These are phyloP conservation scores for Scopus umbretta DNA, from an alignment of 2,113 vertebrate species.

Conservation along the genomic window DNA sequence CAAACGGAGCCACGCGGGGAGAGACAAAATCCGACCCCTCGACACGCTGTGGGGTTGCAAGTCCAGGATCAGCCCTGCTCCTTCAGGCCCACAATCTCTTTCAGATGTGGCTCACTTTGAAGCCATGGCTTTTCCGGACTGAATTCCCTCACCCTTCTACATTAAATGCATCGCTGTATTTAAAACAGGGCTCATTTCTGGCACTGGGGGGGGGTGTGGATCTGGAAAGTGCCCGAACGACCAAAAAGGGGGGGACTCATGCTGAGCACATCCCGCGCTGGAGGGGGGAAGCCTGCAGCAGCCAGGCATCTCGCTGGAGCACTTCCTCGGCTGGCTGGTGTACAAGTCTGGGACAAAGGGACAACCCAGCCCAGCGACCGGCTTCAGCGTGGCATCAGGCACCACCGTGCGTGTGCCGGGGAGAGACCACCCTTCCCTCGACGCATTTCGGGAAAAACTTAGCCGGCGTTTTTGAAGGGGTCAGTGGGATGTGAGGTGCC, in stretches of 20 bases:
- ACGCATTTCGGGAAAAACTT: not conserved
- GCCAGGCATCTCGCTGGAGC: not conserved
- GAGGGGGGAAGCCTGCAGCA: not conserved
- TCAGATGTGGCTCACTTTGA: not conserved
- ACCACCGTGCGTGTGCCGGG: not conserved
- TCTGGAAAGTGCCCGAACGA: not conserved
- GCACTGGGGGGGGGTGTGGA: not conserved
- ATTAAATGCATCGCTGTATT: not conserved
- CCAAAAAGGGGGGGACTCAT: not conserved
- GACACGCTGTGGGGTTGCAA: not conserved
- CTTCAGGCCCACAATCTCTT: not conserved
- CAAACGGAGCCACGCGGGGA: fast-evolving
- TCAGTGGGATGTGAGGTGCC: not conserved
- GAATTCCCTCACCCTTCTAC: not conserved
- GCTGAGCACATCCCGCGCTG: not conserved
- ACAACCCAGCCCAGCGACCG: not conserved
- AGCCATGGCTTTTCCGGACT: not conserved
- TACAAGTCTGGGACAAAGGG: constrained; percentile 49
- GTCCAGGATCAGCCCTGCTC: not conserved
- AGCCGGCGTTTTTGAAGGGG: not conserved
- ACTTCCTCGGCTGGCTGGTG: not conserved
- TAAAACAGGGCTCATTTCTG: not conserved
- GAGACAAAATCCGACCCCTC: not conserved
- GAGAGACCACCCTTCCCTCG: not conserved
- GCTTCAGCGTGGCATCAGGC: not conserved